Base-by-base conservation (phyloP, 2,797 vertebrate genomes). In the Emys orbicularis region DNA sequence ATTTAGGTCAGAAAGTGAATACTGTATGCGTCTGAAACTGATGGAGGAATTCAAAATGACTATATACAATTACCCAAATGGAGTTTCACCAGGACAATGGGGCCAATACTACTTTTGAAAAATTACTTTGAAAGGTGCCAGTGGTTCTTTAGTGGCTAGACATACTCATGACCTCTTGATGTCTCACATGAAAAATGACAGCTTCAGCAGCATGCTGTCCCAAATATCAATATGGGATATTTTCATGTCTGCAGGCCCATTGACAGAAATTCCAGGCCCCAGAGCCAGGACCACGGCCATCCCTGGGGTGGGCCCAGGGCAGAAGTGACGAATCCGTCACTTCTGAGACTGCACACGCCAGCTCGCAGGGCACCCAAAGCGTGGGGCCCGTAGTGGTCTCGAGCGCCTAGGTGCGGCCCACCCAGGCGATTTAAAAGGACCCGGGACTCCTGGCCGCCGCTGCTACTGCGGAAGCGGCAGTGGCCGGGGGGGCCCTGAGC, bases 21-120 rank as follows among this genome's bases (percentile, higher is more conserved):
- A 37, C 5, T 65, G 19, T 16, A 76, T 56, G 47, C 3, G 54
- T 83, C 80, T 54, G 65, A 77, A 77, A 77, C 44, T 49, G 12
- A 77, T 13, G 8, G 25, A 16, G 44, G 27, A 77, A 77, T 77
- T 77, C 7, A 77, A 77, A 49, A 77, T 77, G 44, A 77, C n/a
- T 44, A 31, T 29, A 15, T 37, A 29, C 25, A 76, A 21, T 79
- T 86, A 54, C 12, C 29, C 54, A 80, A 89, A 76, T 11, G 6
- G 1, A 86, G 47, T 83, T 6, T 83, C 27, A 47, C 25, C 7
- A 52, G 65, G 52, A 83, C 8, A 84, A 80, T 7, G 27, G 44
- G 4, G 18, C 5, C 5, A 27, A 4, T 5, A 44, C 1, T 87
- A 29, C 9, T 49, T 0, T 41, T 10, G 2, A 44, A 77, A 93